Percentiles rank a stretch among this genome's conserved stretches.
Evolutionary conservation across 2,113 vertebrate species (phyloP).

Genomic region (Notechis scutatus): DNA sequence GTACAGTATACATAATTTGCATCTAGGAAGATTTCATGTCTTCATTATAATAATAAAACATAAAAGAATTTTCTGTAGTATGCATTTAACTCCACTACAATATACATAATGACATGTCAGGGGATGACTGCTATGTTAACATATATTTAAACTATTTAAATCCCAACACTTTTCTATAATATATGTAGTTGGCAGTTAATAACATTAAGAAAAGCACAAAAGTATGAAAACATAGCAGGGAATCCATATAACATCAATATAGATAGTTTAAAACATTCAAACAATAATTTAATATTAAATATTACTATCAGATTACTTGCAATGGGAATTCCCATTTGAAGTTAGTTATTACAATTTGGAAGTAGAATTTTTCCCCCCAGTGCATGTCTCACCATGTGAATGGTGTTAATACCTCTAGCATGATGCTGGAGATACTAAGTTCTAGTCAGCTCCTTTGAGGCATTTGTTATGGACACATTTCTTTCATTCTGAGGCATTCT

Average conservation of each 20-base stretch:
- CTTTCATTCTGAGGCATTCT: not conserved
- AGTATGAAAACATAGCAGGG: not conserved
- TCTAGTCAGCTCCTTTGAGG: not conserved
- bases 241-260: not conserved
- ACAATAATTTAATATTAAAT: not conserved
- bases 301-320: not conserved
- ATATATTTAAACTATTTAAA: not conserved
- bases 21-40: not conserved
- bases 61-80: not conserved
- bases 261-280: not conserved
- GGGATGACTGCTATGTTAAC: not conserved
- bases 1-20: not conserved
- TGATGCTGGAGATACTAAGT: not conserved
- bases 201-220: not conserved
- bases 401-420: not conserved
- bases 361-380: too few relatives aligned
- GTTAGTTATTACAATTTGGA: not conserved
- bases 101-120: not conserved
- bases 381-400: not conserved
- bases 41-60: not conserved
- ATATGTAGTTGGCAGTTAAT: not conserved
- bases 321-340: not conserved
- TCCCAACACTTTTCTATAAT: not conserved
- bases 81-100: not conserved
- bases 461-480: not conserved